These are phyloP conservation scores for Noctua comes DNA, from an alignment of 2,888 invertebrate species.

Conservation along the genomic window DNA sequence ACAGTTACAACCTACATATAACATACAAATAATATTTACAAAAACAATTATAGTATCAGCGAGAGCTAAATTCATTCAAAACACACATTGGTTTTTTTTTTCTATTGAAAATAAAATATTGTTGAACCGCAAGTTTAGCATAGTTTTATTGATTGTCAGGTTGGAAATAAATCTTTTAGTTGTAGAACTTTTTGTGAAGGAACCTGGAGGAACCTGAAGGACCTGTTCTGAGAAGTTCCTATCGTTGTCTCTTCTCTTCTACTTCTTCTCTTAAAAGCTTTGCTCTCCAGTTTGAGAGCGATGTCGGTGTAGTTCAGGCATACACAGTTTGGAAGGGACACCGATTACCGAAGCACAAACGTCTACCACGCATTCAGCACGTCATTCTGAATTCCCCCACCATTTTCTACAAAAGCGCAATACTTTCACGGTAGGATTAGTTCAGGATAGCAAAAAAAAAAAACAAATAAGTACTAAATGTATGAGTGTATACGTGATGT, in stretches of 20 bases:
- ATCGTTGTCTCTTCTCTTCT: neutral
- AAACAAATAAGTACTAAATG: too few relatives aligned
- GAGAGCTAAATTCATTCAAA: conserved; percentile 19
- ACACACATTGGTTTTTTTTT: conserved; percentile 40
- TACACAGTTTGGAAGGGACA: too few relatives aligned
- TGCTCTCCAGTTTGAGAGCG: neutral
- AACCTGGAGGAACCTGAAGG: too few relatives aligned
- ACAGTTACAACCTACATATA: conserved; percentile 54
- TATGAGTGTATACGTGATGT: too few relatives aligned
- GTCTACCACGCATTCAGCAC: too few relatives aligned
- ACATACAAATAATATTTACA: conserved; percentile 45
- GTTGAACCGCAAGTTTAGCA: neutral
- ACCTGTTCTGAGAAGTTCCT: neutral
- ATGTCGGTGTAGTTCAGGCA: neutral
- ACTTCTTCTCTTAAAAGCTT: neutral
- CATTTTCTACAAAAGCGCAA: too few relatives aligned
- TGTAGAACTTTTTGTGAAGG: neutral
- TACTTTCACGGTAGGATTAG: too few relatives aligned
- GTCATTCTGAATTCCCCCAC: too few relatives aligned
- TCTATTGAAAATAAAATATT: neutral
- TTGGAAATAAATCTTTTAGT: neutral
- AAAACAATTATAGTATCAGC: conserved; percentile 34
- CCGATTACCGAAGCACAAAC: too few relatives aligned
- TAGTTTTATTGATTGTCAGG: neutral
- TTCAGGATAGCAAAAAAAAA: too few relatives aligned